A percentile compares a stretch with the other conserved stretches of the same genome.
phyloP scores from a whole-genome alignment of 2,888 invertebrate genomes.

The Orthonevra nobilis region DNA sequence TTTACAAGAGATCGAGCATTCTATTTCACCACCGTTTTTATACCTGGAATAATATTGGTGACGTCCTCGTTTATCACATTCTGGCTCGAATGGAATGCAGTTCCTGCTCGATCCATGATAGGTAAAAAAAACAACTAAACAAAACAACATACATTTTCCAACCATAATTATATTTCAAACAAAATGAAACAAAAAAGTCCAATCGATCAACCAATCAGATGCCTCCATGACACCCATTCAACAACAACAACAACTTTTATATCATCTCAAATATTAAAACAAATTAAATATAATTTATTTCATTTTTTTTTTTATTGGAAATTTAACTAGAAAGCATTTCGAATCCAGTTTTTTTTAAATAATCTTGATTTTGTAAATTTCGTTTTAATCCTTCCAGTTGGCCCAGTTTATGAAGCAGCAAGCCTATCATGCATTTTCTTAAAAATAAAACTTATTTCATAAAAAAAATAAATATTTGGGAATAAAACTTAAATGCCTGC shows the following conservation, averaged over 20 bases:
- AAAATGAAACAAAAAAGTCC: conserved; percentile 29
- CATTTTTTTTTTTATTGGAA: neutral
- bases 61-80: conserved; percentile 98
- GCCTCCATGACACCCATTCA: conserved; percentile 23
- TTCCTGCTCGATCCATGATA: conserved; percentile 97
- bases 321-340: neutral
- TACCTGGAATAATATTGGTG: conserved; percentile 97
- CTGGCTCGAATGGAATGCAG: conserved; percentile 98
- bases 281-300: no score
- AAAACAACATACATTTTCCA: conserved; percentile 39
- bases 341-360: conserved; percentile 13
- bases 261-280: no score
- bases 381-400: conserved; percentile 32
- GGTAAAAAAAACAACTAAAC: conserved; percentile 82
- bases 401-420: conserved; percentile 38
- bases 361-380: conserved; percentile 13
- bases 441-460: conserved; percentile 7
- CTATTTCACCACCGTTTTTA: conserved; percentile 98
- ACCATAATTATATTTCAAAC: no score
- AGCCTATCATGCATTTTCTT: conserved; percentile 53
- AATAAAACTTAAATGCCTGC: conserved; percentile 51
- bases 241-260: neutral
- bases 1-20: conserved; percentile 97
- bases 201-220: conserved; percentile 4
- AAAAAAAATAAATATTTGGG: conserved; percentile 15